Evolutionary conservation across 2,113 vertebrate genomes (phyloP).

Genomic region (Oriolus oriolus): DNA sequence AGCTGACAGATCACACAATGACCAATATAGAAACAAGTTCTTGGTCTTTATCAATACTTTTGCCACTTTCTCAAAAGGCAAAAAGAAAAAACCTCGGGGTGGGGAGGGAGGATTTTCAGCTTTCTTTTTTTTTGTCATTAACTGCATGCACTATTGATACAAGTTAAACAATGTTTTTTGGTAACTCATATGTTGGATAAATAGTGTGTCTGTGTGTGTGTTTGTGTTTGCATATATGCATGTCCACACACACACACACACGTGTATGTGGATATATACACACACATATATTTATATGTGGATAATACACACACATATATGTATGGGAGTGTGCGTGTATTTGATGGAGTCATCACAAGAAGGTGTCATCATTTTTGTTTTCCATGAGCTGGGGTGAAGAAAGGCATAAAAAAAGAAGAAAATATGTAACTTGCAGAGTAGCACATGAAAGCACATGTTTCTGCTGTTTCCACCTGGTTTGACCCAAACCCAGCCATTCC

Average conservation of each 20-base stretch:
- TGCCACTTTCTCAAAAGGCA: neutral
- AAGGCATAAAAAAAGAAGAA: neutral
- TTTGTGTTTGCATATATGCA: neutral
- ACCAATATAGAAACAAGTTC: neutral
- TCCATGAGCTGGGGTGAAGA: neutral
- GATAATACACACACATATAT: neutral
- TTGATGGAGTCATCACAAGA: neutral
- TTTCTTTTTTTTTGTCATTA: neutral
- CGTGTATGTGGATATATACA: neutral
- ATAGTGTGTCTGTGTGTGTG: neutral
- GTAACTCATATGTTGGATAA: neutral
- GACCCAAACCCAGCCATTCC: neutral
- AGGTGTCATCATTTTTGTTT: neutral
- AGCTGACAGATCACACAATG: neutral
- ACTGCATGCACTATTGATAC: neutral
- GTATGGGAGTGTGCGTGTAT: rapidly evolving
- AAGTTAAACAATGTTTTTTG: neutral
- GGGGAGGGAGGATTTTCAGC: neutral
- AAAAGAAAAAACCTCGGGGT: neutral
- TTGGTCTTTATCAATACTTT: neutral
- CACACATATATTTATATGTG: too few relatives aligned
- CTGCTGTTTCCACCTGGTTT: neutral
- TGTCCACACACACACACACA: neutral
- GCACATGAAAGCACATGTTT: neutral
- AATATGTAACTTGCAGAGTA: neutral